Conservation (phyloP, 2,113 vertebrate genomes). For the Pollimyrus isidori region DNA sequence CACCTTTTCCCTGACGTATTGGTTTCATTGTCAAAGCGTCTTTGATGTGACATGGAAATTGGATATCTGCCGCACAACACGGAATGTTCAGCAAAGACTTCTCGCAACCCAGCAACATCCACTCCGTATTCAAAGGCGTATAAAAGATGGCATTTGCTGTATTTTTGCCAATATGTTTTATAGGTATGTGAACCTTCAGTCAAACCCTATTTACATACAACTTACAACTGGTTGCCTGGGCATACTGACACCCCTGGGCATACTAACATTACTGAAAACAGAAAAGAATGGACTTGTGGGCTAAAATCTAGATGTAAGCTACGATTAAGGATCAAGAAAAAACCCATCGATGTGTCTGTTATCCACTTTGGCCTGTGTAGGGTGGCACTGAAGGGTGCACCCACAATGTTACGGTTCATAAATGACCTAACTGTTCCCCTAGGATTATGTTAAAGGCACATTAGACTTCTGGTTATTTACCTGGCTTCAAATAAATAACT, state of each 20-base stretch:
- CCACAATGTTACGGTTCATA: no score
- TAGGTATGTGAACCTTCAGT: background rate
- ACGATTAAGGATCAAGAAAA: no score
- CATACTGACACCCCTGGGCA: no score
- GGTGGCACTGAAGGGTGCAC: no score
- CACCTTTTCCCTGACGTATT: background rate
- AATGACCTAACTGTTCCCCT: background rate
- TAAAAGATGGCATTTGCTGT: background rate
- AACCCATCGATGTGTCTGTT: no score
- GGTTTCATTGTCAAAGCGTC: background rate
- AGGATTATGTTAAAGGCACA: background rate
- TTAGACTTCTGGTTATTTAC: background rate
- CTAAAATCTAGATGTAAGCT: no score
- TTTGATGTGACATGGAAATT: conserved; percentile 7
- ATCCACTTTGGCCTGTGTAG: no score
- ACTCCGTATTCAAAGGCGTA: background rate
- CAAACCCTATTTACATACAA: background rate
- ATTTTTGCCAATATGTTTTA: background rate
- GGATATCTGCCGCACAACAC: background rate
- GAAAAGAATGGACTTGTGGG: no score
- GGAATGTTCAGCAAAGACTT: background rate
- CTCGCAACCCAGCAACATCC: background rate
- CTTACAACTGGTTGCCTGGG: no score
- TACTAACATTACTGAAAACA: no score
- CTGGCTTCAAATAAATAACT: background rate